phyloP scores from a whole-genome alignment of 2,888 invertebrate genomes.

The Ametastegia equiseti region DNA sequence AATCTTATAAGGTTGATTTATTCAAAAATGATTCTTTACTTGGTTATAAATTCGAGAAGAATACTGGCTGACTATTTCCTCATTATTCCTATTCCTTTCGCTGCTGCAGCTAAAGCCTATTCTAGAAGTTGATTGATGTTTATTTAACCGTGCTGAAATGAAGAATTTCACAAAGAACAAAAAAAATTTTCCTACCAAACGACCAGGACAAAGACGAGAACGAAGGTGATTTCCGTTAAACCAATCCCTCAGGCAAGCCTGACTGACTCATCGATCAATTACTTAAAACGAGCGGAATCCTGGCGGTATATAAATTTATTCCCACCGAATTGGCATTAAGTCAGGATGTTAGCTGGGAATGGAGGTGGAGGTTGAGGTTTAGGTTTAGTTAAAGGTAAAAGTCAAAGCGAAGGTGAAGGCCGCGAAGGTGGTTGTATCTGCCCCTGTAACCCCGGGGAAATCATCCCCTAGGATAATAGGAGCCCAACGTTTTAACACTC shows the following conservation, averaged over 20 bases:
- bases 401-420: conserved; percentile 16
- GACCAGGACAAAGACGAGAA: background rate
- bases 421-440: background rate
- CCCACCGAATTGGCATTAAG: background rate
- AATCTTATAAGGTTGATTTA: background rate
- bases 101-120: background rate
- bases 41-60: background rate
- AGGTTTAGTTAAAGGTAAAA: background rate
- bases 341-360: background rate
- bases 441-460: conserved; percentile 55
- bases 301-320: conserved; percentile 35
- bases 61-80: background rate
- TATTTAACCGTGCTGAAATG: background rate
- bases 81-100: background rate
- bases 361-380: background rate
- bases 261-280: conserved; percentile 43
- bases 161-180: background rate
- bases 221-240: background rate
- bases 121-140: conserved; percentile 1
- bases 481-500: conserved; percentile 39
- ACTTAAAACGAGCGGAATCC: conserved; percentile 26
- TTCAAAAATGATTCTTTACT: background rate
- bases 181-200: background rate
- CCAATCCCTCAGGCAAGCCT: background rate
- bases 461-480: conserved; percentile 56